Percentiles rank a stretch among this genome's conserved stretches.
Conservation (phyloP, 2,113 vertebrate species). For the Cyanoliseus patagonus region DNA sequence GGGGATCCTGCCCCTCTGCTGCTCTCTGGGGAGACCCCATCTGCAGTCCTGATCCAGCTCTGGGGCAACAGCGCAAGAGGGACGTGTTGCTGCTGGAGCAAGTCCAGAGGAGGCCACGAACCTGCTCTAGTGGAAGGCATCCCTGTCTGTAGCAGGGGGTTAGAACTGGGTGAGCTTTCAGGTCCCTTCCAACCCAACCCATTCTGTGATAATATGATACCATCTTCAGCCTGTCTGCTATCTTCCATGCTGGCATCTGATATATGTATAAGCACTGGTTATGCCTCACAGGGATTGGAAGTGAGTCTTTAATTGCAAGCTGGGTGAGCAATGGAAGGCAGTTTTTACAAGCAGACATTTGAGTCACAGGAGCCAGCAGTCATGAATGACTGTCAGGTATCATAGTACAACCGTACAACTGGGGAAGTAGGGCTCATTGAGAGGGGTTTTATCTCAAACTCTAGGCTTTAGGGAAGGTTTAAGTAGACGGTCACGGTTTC, state of each 20-base stretch:
- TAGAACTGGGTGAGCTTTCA: not conserved
- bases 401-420: not conserved
- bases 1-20: not conserved
- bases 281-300: not conserved
- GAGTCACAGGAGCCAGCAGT: not conserved
- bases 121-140: not conserved
- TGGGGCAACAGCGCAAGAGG: not conserved
- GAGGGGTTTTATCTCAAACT: not conserved
- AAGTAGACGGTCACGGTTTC: not conserved
- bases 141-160: not conserved
- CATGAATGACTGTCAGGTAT: not conserved
- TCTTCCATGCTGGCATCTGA: not conserved
- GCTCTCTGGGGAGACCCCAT: not conserved
- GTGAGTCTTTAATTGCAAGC: not conserved
- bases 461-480: not conserved
- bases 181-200: not conserved
- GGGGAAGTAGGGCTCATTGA: not conserved
- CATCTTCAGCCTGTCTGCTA: not conserved
- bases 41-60: not conserved
- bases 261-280: not conserved
- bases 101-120: not conserved
- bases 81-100: not conserved
- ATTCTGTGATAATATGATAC: not conserved
- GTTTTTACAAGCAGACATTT: not conserved
- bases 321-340: not conserved